phyloP scores from a whole-genome alignment of 2,888 invertebrate species.

The Cheilosia impressa region DNA sequence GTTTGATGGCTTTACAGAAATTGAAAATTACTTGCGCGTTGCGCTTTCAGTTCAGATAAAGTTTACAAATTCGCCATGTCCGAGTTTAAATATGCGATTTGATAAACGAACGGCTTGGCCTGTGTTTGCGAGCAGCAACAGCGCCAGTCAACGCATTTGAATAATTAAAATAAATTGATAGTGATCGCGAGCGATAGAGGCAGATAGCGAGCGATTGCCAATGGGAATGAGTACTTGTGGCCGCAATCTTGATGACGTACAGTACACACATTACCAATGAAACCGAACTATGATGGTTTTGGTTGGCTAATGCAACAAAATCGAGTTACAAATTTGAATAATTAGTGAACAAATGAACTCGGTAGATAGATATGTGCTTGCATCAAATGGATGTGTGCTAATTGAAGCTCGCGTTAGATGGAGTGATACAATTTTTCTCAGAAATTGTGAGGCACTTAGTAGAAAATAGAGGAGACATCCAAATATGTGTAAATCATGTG shows the following conservation, averaged over 20 bases:
- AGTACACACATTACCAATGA: neutral
- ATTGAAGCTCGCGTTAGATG: conserved; percentile 1
- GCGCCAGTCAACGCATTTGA: conserved; percentile 55
- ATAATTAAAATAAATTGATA: conserved; percentile 73
- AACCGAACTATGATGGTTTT: neutral
- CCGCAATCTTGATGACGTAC: conserved; percentile 43
- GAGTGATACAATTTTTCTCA: conserved; percentile 4
- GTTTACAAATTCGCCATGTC: conserved; percentile 49
- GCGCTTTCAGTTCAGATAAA: conserved; percentile 38
- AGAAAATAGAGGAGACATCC: neutral
- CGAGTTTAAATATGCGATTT: conserved; percentile 48
- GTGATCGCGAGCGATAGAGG: conserved; percentile 29
- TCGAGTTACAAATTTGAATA: conserved; percentile 27
- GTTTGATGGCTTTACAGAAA: neutral
- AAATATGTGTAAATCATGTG: neutral
- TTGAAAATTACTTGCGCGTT: conserved; percentile 41
- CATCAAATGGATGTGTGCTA: conserved; percentile 13
- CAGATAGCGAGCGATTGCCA: conserved; percentile 31
- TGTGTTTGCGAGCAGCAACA: neutral
- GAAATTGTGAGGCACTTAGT: conserved; percentile 3
- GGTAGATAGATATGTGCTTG: neutral
- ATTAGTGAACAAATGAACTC: conserved; percentile 12
- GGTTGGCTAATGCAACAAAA: conserved; percentile 5
- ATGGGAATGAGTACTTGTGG: conserved; percentile 30
- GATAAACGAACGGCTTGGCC: conserved; percentile 30